A percentile compares a stretch with the other conserved stretches of the same genome.
Conservation (phyloP, 2,888 invertebrate genomes). For the Gandaritis pyraliata region DNA sequence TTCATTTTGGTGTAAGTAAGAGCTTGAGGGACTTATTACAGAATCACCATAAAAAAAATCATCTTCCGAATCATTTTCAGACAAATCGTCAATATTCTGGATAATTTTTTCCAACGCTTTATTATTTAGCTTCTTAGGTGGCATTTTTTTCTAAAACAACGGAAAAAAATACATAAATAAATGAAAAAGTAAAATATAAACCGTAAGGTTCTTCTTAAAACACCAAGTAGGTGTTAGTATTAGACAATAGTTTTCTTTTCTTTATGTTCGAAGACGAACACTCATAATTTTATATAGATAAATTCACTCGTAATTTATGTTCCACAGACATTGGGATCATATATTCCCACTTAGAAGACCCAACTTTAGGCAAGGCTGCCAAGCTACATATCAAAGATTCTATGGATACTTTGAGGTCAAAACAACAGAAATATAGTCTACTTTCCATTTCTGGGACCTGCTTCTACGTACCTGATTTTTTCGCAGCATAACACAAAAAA, state of each 20-base stretch:
- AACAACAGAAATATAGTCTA: slow-evolving; percentile 15
- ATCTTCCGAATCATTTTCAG: no score
- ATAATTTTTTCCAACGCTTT: no score
- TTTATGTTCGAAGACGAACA: slow-evolving; percentile 1
- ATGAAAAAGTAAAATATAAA: no score
- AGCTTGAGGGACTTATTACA: no score
- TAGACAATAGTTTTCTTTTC: background rate
- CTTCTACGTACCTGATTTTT: slow-evolving; percentile 16
- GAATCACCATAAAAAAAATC: no score
- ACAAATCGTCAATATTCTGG: no score
- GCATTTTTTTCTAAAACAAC: no score
- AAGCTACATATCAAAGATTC: slow-evolving; percentile 4
- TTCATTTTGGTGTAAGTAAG: no score
- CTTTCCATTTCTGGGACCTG: slow-evolving; percentile 14
- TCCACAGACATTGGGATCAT: slow-evolving; percentile 1
- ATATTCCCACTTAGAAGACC: slow-evolving; percentile 6
- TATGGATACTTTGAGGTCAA: slow-evolving; percentile 6
- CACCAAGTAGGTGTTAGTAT: background rate
- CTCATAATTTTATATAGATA: slow-evolving; percentile 6
- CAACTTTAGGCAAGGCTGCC: slow-evolving; percentile 7
- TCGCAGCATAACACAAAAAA: slow-evolving; percentile 13
- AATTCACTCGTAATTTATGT: slow-evolving; percentile 2
- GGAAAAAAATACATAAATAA: no score
- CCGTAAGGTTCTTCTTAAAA: no score
- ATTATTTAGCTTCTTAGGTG: no score